Base-by-base conservation (phyloP, 2,888 invertebrate genomes). In the Mycogona germanica region DNA sequence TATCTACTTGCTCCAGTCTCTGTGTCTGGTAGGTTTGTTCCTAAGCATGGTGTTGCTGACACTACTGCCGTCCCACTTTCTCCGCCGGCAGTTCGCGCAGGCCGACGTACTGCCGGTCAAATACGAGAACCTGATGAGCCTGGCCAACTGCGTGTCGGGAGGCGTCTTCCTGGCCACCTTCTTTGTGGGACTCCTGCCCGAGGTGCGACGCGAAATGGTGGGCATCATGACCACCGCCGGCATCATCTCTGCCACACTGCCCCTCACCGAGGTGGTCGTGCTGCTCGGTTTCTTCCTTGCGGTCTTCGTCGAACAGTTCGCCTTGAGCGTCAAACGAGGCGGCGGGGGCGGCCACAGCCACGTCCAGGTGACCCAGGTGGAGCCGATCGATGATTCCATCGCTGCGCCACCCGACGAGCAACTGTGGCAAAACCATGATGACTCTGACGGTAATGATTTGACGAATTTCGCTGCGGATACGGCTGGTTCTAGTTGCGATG, bases 161-260 rank as follows among this genome's bases (percentile, higher is more conserved):
- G 70, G 70, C 0, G 66, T 69, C 1, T 70, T 69, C 56, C 61
- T 69, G 2, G 68, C 66, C 1, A 65, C 67, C 0, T 66, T 65
- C 49, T 60, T 69, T 28, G 59, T 70, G 2, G 64, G 66, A 38
- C 59, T 69, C 3, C 57, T 70, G 32, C 66, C 68, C 4, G 68
- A 68, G 59, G 66, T 67, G 0, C 53, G 64, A 14, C 61, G 62
- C 21, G 59, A 62, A 40, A 60, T 67, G 53, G 55, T 58, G 9
- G 55, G 51, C 4, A 51, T 62, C 14, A 54, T 60, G 9, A 38
- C 60, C 4, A 41, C 52, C 1, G 51, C 56, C 21, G 55, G 51
- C 4, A 51, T 62, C 14, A 54, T 60, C 7, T n/a, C n/a, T n/a
- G n/a, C n/a, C n/a, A 28, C 21, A 9, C 55, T 62, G 17, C 62